Conservation (phyloP, 2,888 invertebrate genomes). For the Agrochola macilenta region DNA sequence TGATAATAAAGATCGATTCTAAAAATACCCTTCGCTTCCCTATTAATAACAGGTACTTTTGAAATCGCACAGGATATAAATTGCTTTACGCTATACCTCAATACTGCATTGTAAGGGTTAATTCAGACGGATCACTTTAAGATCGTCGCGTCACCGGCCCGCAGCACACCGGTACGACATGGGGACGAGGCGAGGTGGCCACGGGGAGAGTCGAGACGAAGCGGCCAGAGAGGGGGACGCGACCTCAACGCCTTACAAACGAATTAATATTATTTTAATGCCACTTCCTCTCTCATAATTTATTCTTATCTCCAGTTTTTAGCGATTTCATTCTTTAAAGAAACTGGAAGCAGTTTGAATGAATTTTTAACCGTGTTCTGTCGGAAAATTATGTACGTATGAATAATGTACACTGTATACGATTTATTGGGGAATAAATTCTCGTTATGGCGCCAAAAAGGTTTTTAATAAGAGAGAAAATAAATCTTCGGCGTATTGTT, state of each 20-base stretch:
- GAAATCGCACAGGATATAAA: neutral
- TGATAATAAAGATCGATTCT: neutral
- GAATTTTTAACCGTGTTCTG: slow-evolving; percentile 64
- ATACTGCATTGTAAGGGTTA: slow-evolving; percentile 22
- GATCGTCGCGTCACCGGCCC: slow-evolving; percentile 56
- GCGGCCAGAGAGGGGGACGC: slow-evolving; percentile 31
- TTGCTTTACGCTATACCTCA: slow-evolving; percentile 3
- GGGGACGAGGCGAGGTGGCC: slow-evolving; percentile 25
- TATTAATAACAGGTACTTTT: neutral
- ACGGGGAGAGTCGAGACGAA: slow-evolving; percentile 11
- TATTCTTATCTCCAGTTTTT: slow-evolving; percentile 83
- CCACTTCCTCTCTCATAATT: slow-evolving; percentile 82
- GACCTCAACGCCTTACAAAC: slow-evolving; percentile 69
- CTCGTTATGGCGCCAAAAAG: slow-evolving; percentile 60
- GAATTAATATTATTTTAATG: slow-evolving; percentile 83
- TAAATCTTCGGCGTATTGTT: slow-evolving; percentile 63
- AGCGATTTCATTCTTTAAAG: slow-evolving; percentile 62
- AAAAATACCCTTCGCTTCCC: neutral
- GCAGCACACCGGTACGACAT: slow-evolving; percentile 21
- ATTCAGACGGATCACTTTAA: slow-evolving; percentile 56
- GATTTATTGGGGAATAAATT: slow-evolving; percentile 66
- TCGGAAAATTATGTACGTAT: slow-evolving; percentile 59
- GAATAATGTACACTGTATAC: slow-evolving; percentile 62
- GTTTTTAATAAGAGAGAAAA: slow-evolving; percentile 60
- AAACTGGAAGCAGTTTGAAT: slow-evolving; percentile 65